Evolutionary conservation across 1,140 invertebrate species (phyloP).

Genomic region (Parasteatoda tepidariorum): DNA sequence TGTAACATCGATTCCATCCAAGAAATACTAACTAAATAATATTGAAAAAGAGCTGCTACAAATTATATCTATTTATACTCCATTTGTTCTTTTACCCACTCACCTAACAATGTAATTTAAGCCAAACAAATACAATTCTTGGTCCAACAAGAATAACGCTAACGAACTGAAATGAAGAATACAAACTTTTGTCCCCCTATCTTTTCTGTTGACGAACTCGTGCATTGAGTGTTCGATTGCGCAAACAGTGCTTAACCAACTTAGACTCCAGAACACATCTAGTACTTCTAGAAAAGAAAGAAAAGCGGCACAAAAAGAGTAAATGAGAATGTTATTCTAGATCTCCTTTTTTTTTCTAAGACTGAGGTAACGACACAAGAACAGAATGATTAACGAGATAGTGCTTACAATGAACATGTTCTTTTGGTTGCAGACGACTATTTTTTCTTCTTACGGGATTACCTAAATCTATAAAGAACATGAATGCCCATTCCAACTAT

Average conservation of each 20-base stretch:
- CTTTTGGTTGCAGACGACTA: neutral
- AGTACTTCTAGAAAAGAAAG: neutral
- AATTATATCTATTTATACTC: too few species aligned
- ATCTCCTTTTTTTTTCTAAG: neutral
- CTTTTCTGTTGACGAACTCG: neutral
- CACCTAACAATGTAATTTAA: neutral
- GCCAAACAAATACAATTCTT: neutral
- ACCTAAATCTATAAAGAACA: neutral
- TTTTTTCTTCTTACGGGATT: neutral
- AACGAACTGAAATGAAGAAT: neutral
- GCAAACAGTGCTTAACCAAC: neutral
- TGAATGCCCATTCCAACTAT: too few species aligned
- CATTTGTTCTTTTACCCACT: too few species aligned
- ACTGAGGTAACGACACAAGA: neutral
- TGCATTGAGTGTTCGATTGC: neutral
- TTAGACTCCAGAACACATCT: neutral
- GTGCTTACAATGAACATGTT: neutral
- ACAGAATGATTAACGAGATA: neutral
- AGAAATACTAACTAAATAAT: too few species aligned
- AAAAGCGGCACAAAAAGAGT: too few species aligned
- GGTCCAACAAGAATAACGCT: neutral
- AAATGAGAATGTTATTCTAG: too few species aligned
- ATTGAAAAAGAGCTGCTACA: too few species aligned
- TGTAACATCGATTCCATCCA: too few species aligned
- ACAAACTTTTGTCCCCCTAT: neutral